A percentile compares a stretch with the other conserved stretches of the same genome.
These are phyloP conservation scores for Hucho hucho DNA, from an alignment of 2,113 vertebrate species.

Conservation along the genomic window DNA sequence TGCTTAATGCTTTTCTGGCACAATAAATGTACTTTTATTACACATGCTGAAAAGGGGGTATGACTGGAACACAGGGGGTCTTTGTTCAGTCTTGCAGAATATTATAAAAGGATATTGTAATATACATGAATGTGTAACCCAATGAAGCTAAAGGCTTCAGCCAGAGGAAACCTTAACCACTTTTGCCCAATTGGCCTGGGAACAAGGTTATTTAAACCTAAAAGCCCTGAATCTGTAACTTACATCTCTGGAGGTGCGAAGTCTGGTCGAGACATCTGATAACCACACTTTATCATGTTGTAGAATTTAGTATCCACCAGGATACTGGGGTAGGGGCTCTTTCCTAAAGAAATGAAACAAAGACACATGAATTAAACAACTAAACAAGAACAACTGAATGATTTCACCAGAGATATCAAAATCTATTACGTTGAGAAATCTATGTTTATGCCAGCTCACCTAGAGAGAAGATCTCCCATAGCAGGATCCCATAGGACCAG, in stretches of 20 bases:
- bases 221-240: slow-evolving; percentile 49
- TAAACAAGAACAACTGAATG: no score
- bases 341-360: slow-evolving; percentile 71
- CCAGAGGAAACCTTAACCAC: no score
- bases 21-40: background rate
- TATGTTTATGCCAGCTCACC: slow-evolving; percentile 71
- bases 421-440: no score
- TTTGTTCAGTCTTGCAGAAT: slow-evolving; percentile 29
- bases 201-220: background rate
- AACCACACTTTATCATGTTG: slow-evolving; percentile 92
- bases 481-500: slow-evolving; percentile 97
- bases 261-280: slow-evolving; percentile 91
- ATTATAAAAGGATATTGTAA: background rate
- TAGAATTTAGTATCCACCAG: slow-evolving; percentile 95
- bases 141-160: no score
- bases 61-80: slow-evolving; percentile 7
- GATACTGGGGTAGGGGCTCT: slow-evolving; percentile 91
- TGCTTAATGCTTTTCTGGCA: background rate
- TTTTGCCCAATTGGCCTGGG: no score
- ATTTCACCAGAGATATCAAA: no score
- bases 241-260: slow-evolving; percentile 89
- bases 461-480: slow-evolving; percentile 98
- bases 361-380: no score
- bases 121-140: background rate
- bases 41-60: background rate